Base-by-base conservation (phyloP, 2,888 invertebrate genomes). In the Unio pictorum region DNA sequence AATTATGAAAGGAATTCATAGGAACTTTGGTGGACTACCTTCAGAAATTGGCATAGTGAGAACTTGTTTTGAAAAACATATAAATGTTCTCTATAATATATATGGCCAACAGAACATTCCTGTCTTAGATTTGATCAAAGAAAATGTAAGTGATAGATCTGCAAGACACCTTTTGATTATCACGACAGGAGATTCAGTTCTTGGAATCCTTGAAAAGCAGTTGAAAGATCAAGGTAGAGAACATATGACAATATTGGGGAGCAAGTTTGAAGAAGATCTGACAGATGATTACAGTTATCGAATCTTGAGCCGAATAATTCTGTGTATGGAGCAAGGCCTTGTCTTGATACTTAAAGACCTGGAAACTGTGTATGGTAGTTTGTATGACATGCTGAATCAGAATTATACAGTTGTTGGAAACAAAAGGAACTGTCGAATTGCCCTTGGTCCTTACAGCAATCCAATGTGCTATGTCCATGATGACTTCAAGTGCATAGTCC, bases 331-430 rank as follows among this genome's bases (percentile, higher is more conserved):
- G 66, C 72, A 80, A 69, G 83, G 83, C 0, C 54, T 77, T 17
- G 78, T 81, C n/a, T 60, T 84, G 11, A 76, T 82, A 20, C 56
- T 84, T 30, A 82, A 80, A 70, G 82, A 82, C 57, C 72, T 84
- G 11, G 82, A 84, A 8, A 72, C 62, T 61, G 79, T 84, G 8
- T 84, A 83, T 71, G 83, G 81, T 15, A 81, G 81, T 69, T 60
- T 83, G 45, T 83, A 83, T 77, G 82, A 81, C 62, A 81, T 84
- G 83, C 73, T 84, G 2, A 84, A 84, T 67, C 82, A 83, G 59
- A 83, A 83, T 67, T 84, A 84, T 66, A 81, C 80, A 0, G 56
- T 77, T 15, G 78, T 82, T 59, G 81, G 80, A 0, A 76, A 75
- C 55, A 81, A 82, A 66, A 80, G 78, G 58, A 78, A 80, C 56